Percentiles rank a stretch among this genome's conserved stretches.
Conservation (phyloP, 1,140 invertebrate species). For the Listronotus bonariensis region DNA sequence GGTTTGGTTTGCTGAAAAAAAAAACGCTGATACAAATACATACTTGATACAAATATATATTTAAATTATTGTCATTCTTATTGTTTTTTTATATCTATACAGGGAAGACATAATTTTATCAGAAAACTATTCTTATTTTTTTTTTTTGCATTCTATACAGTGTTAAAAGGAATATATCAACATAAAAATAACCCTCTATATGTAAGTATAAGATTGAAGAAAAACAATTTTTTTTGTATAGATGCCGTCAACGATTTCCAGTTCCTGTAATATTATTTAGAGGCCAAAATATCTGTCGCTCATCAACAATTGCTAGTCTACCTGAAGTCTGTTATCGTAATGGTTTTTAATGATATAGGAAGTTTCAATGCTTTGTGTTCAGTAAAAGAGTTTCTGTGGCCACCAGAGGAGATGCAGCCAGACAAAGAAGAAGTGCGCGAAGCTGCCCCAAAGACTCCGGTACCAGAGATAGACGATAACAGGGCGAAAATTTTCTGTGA, state of each 20-base stretch:
- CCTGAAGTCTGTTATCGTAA: constrained; percentile 75
- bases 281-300: constrained; percentile 74
- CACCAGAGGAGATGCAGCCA: constrained; percentile 6
- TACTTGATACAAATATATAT: no score
- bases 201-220: no score
- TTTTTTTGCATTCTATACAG: no score
- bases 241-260: constrained; percentile 22
- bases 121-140: no score
- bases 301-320: constrained; percentile 71
- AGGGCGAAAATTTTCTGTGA: constrained; percentile 23
- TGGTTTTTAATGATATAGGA: constrained; percentile 53
- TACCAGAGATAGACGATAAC: constrained; percentile 13
- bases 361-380: constrained; percentile 31
- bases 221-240: constrained; percentile 9
- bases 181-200: no score
- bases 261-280: constrained; percentile 77
- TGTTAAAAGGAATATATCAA: no score
- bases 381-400: constrained; percentile 36
- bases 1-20: no score
- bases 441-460: not conserved
- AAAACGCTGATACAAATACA: no score
- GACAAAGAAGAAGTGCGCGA: constrained; percentile 13
- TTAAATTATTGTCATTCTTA: no score
- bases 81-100: no score
- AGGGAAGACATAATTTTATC: no score